Evolutionary conservation across 2,113 vertebrate genomes (phyloP).

Genomic region (Calonectris borealis): DNA sequence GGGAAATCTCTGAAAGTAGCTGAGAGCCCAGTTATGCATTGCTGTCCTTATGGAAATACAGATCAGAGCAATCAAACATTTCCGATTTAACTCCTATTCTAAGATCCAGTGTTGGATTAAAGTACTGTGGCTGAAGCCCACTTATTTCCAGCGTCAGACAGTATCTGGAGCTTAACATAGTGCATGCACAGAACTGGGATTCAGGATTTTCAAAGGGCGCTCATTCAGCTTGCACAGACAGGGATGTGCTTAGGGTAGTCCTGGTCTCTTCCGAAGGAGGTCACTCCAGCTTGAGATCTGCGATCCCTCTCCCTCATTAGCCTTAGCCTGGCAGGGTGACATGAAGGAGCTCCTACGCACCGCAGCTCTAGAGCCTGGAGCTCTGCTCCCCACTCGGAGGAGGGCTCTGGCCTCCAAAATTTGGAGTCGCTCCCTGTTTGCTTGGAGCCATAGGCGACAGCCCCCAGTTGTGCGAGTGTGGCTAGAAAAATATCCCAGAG

Average conservation of each 20-base stretch:
- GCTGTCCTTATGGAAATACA: neutral
- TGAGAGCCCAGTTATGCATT: neutral
- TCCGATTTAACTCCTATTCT: neutral
- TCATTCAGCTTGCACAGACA: neutral
- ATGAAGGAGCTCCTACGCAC: accelerated
- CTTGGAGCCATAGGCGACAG: neutral
- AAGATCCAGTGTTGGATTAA: neutral
- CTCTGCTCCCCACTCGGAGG: neutral
- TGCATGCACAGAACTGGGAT: neutral
- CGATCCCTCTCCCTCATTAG: neutral
- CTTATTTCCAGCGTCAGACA: neutral
- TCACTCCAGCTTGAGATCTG: neutral
- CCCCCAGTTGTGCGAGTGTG: neutral
- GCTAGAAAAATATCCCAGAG: neutral
- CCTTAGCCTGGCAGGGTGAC: accelerated
- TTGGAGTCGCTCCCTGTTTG: neutral
- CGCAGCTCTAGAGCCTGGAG: neutral
- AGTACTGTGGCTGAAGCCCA: neutral
- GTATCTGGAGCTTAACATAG: neutral
- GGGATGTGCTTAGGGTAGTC: accelerated
- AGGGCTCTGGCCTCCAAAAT: neutral
- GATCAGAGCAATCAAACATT: neutral
- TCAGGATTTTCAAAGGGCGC: neutral
- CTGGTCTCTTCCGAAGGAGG: neutral
- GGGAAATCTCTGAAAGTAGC: neutral